These are phyloP conservation scores for Phymanthus crucifer DNA, from an alignment of 92 coral and sea anemone genomes.

Conservation along the genomic window DNA sequence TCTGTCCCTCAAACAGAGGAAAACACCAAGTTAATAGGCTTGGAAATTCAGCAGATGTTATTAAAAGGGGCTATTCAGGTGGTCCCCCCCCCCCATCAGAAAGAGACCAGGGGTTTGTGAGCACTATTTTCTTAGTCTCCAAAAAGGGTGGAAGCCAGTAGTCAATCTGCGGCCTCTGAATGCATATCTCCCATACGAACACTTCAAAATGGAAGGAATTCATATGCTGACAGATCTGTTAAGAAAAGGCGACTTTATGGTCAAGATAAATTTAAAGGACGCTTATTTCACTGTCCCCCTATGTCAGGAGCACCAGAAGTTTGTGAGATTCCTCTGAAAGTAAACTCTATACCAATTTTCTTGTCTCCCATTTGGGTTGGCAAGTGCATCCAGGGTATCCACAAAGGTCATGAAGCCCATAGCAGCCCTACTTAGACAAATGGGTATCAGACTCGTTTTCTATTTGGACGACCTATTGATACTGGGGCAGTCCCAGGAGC, in stretches of 20 bases:
- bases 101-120: conserved; percentile 45
- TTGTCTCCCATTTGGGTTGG: conserved; percentile 43
- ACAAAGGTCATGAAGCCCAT: conserved; percentile 43
- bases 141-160: conserved; percentile 65
- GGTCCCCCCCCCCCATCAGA: conserved; percentile 30
- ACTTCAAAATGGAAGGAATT: conserved; percentile 74
- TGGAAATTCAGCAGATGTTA: conserved; percentile 46
- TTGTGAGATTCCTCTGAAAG: conserved; percentile 40
- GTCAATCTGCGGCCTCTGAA: conserved; percentile 50
- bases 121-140: conserved; percentile 53
- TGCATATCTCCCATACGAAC: conserved; percentile 51
- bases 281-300: conserved; percentile 44
- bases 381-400: conserved; percentile 34
- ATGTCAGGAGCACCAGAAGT: conserved; percentile 38
- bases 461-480: conserved; percentile 34
- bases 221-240: conserved; percentile 55
- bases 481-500: conserved; percentile 35
- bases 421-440: conserved; percentile 28
- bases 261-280: conserved; percentile 64
- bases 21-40: conserved; percentile 26
- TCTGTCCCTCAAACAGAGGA: conserved; percentile 21
- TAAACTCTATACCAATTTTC: conserved; percentile 22
- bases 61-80: conserved; percentile 47
- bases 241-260: conserved; percentile 45
- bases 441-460: conserved; percentile 22